A percentile compares a stretch with the other conserved stretches of the same genome.
phyloP scores from a whole-genome alignment of 2,113 vertebrate genomes.

The Cololabis saira region DNA sequence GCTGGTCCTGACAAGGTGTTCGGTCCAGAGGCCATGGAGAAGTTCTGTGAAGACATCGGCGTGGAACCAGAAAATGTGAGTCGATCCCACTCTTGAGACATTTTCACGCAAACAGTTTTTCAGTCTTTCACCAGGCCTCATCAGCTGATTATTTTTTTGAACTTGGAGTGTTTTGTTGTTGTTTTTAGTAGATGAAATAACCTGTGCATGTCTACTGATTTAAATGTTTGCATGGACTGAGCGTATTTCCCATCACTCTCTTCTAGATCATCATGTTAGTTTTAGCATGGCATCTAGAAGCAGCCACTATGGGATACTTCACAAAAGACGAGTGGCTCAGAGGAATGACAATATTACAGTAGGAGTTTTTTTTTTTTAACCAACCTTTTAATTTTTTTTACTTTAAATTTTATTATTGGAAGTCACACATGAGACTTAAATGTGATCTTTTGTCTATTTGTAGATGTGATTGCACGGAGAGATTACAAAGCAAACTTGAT shows the following conservation, averaged over 20 bases:
- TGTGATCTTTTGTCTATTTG: neutral
- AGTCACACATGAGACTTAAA: neutral
- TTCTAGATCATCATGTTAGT: slow-evolving; percentile 96
- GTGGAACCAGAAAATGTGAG: slow-evolving; percentile 98
- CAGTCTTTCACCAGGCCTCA: too few species aligned
- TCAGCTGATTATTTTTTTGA: too few species aligned
- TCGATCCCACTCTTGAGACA: neutral
- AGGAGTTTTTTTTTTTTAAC: slow-evolving; percentile 71
- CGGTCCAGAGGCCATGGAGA: slow-evolving; percentile 97
- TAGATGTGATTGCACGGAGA: slow-evolving; percentile 95
- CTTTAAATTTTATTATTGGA: neutral
- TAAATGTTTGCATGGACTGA: neutral
- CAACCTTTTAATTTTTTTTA: neutral
- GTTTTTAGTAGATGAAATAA: too few species aligned
- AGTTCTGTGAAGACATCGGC: slow-evolving; percentile 96
- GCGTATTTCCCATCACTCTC: neutral
- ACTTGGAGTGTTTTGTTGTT: too few species aligned
- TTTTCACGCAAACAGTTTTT: too few species aligned
- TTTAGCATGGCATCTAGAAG: slow-evolving; percentile 96
- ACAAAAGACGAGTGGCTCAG: slow-evolving; percentile 98
- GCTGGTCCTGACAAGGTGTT: slow-evolving; percentile 93
- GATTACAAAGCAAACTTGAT: slow-evolving; percentile 92
- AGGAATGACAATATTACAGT: slow-evolving; percentile 97
- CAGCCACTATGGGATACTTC: slow-evolving; percentile 97
- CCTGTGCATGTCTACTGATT: neutral